A percentile compares a stretch with the other conserved stretches of the same genome.
Conservation (phyloP, 1,140 invertebrate species). For the Melipona quadrifasciata region DNA sequence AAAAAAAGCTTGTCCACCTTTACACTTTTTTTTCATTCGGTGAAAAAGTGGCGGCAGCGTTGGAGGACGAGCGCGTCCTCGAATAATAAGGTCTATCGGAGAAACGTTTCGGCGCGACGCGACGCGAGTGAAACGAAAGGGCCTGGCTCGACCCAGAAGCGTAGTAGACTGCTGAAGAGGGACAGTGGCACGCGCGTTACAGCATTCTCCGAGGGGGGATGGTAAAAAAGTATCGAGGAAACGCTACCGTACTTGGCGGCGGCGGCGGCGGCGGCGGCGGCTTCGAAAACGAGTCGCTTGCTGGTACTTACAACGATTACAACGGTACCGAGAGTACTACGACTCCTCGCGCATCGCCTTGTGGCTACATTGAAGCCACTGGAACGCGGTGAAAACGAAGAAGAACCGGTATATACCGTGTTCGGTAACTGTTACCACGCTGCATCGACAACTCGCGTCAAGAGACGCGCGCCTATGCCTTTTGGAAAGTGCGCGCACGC, state of each 20-base stretch:
- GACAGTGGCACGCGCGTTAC: conserved; percentile 39
- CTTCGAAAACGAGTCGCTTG: conserved; percentile 59
- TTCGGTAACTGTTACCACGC: conserved; percentile 51
- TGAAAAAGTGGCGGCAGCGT: not conserved
- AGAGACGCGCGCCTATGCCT: not conserved
- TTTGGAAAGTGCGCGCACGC: conserved; percentile 1
- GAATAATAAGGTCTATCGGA: conserved; percentile 15
- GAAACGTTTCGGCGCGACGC: not conserved
- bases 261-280: conserved; percentile 58
- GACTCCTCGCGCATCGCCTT: conserved; percentile 26
- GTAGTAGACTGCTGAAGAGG: conserved; percentile 32
- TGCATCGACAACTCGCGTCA: conserved; percentile 26
- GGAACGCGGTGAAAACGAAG: conserved; percentile 53
- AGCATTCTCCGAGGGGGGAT: conserved; percentile 37
- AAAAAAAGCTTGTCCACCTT: not conserved
- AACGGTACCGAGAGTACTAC: conserved; percentile 73
- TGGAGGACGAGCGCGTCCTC: not conserved
- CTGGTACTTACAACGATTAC: conserved; percentile 48
- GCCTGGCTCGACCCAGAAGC: conserved; percentile 28
- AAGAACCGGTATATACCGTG: conserved; percentile 49
- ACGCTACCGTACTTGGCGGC: conserved; percentile 66
- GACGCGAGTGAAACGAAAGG: conserved; percentile 38
- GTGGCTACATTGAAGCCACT: conserved; percentile 23
- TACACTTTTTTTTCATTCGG: not conserved
- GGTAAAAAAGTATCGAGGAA: conserved; percentile 61